These are phyloP conservation scores for Calliphora vomitoria DNA, from an alignment of 2,888 invertebrate species.

Conservation along the genomic window DNA sequence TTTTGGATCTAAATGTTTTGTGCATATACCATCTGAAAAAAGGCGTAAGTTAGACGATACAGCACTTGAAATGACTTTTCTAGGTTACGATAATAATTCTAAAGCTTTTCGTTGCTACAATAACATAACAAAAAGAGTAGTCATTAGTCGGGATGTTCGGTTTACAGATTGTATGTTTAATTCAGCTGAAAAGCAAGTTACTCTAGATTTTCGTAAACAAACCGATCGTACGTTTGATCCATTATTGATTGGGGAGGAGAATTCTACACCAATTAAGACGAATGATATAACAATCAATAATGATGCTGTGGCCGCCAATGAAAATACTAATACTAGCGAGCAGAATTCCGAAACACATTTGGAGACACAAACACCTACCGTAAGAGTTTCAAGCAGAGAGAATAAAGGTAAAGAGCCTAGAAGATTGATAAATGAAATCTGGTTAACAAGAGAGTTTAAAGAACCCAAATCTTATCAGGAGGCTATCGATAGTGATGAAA, in stretches of 20 bases:
- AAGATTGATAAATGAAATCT: slow-evolving; percentile 59
- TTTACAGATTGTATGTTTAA: slow-evolving; percentile 33
- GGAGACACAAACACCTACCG: not conserved
- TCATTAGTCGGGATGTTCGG: slow-evolving; percentile 64
- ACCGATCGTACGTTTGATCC: not conserved
- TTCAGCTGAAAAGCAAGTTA: slow-evolving; percentile 4
- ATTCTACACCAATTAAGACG: no score
- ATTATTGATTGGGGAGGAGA: slow-evolving; percentile 46
- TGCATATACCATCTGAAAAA: slow-evolving; percentile 69
- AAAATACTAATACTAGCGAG: slow-evolving; percentile 2
- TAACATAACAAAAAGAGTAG: slow-evolving; percentile 31
- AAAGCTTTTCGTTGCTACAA: slow-evolving; percentile 74
- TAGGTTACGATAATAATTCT: slow-evolving; percentile 73
- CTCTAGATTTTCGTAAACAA: not conserved
- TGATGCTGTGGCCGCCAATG: slow-evolving; percentile 7
- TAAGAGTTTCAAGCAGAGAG: not conserved
- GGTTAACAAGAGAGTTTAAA: slow-evolving; percentile 26
- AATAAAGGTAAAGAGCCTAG: no score
- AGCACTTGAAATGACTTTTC: slow-evolving; percentile 72
- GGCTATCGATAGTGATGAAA: slow-evolving; percentile 31
- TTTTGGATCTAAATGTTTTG: slow-evolving; percentile 73
- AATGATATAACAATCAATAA: slow-evolving; percentile 30
- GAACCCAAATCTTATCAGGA: slow-evolving; percentile 55
- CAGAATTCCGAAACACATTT: slow-evolving; percentile 20
- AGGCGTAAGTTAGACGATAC: slow-evolving; percentile 71